Evolutionary conservation across 2,113 vertebrate genomes (phyloP).

Genomic region (Pelmatolapia mariae): DNA sequence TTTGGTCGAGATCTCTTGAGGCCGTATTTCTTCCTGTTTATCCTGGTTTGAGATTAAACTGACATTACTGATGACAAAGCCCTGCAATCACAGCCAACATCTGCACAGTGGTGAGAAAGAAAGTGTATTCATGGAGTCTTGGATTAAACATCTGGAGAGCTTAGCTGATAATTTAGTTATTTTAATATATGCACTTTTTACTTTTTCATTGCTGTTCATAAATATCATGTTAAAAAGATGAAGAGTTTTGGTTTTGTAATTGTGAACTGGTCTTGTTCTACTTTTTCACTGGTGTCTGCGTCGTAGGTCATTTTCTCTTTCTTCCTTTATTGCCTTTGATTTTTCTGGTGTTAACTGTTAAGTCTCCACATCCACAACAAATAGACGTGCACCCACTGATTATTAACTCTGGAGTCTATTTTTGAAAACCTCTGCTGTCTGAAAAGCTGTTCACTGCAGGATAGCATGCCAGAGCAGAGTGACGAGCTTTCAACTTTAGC

Average conservation of each 20-base stretch:
- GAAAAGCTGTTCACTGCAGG: not conserved
- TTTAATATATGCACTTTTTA: not conserved
- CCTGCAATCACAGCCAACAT: not conserved
- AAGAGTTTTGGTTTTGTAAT: not conserved
- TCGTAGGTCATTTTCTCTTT: not conserved
- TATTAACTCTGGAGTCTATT: not conserved
- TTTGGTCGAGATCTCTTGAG: not conserved
- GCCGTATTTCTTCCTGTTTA: not conserved
- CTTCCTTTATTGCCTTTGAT: not conserved
- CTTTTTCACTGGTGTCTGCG: fast-evolving
- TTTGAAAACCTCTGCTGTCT: not conserved
- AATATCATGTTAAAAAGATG: not conserved
- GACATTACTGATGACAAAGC: not conserved
- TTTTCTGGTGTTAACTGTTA: not conserved
- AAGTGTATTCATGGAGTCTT: not conserved
- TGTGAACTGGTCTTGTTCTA: not conserved
- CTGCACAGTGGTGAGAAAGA: not conserved
- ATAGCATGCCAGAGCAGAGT: not conserved
- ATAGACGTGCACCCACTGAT: not conserved
- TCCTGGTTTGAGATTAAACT: not conserved
- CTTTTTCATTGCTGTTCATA: not conserved
- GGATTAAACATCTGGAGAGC: not conserved
- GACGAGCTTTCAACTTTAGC: not conserved
- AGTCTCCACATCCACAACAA: not conserved
- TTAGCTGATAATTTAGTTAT: not conserved